A percentile compares a stretch with the other conserved stretches of the same genome.
phyloP scores from a whole-genome alignment of 1,140 invertebrate species.

The Panonychus citri region DNA sequence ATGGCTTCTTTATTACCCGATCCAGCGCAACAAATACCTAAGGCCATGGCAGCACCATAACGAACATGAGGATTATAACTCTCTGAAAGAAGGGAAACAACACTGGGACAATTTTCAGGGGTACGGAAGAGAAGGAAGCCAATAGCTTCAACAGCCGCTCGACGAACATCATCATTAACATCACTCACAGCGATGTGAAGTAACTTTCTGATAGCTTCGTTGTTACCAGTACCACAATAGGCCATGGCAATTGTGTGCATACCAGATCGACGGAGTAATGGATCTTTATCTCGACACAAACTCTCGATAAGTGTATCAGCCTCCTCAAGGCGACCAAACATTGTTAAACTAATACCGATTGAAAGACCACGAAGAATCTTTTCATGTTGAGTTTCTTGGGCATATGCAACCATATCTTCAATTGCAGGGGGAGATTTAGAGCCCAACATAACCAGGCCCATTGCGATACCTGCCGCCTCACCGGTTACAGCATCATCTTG shows the following conservation, averaged over 20 bases:
- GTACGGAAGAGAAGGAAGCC: slow-evolving; percentile 88
- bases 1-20: slow-evolving; percentile 88
- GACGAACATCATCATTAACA: slow-evolving; percentile 92
- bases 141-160: slow-evolving; percentile 86
- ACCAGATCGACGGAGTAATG: slow-evolving; percentile 63
- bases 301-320: slow-evolving; percentile 78
- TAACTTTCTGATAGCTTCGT: slow-evolving; percentile 76
- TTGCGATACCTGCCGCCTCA: slow-evolving; percentile 88
- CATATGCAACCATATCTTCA: slow-evolving; percentile 77
- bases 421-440: slow-evolving; percentile 67
- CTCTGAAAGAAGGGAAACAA: slow-evolving; percentile 83
- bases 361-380: slow-evolving; percentile 89
- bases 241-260: slow-evolving; percentile 97
- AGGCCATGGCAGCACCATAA: slow-evolving; percentile 94
- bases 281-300: slow-evolving; percentile 47
- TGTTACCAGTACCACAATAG: slow-evolving; percentile 93
- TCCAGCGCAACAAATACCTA: slow-evolving; percentile 94
- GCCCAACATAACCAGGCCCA: slow-evolving; percentile 96
- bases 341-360: slow-evolving; percentile 80
- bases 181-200: slow-evolving; percentile 93
- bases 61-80: slow-evolving; percentile 98
- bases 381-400: slow-evolving; percentile 87
- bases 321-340: slow-evolving; percentile 88
- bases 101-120: slow-evolving; percentile 87
- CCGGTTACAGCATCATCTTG: slow-evolving; percentile 97